A percentile compares a stretch with the other conserved stretches of the same genome.
Evolutionary conservation across 2,113 vertebrate species (phyloP).

Genomic region (Eptatretus burgeri): DNA sequence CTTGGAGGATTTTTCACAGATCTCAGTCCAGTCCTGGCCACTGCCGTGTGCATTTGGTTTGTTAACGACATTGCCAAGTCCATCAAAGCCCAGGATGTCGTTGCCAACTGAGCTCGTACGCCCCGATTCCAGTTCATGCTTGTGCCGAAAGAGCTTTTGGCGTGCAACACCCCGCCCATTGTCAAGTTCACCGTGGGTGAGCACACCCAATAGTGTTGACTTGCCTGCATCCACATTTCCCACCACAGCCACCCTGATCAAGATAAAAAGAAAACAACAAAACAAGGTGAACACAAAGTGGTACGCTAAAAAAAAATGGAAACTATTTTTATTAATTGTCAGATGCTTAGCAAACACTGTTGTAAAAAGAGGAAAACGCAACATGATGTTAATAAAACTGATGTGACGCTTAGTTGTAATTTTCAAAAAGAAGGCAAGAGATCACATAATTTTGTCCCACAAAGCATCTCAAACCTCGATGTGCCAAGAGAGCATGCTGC

Average conservation of each 20-base stretch:
- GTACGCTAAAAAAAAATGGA: no score
- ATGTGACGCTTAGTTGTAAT: no score
- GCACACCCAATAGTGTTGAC: slow-evolving; percentile 62
- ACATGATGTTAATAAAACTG: no score
- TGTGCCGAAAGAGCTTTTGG: slow-evolving; percentile 92
- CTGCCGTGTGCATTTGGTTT: slow-evolving; percentile 81
- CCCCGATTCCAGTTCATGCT: slow-evolving; percentile 87
- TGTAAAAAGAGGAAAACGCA: no score
- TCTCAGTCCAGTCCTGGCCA: slow-evolving; percentile 91
- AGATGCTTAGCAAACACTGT: no score
- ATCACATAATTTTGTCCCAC: no score
- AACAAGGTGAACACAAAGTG: no score
- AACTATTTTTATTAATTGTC: no score
- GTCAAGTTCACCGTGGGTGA: slow-evolving; percentile 80
- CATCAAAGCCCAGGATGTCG: slow-evolving; percentile 86
- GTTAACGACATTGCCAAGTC: slow-evolving; percentile 72
- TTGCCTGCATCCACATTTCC: slow-evolving; percentile 93
- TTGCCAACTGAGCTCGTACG: slow-evolving; percentile 93
- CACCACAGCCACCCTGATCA: slow-evolving; percentile 60
- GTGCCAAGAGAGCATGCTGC: no score
- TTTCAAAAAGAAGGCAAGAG: no score
- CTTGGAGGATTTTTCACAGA: slow-evolving; percentile 89
- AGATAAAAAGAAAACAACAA: neutral
- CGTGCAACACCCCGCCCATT: slow-evolving; percentile 84
- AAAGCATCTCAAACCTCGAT: no score